These are phyloP conservation scores for Drosophila bocqueti DNA, from an alignment of 1,140 invertebrate genomes.

Conservation along the genomic window DNA sequence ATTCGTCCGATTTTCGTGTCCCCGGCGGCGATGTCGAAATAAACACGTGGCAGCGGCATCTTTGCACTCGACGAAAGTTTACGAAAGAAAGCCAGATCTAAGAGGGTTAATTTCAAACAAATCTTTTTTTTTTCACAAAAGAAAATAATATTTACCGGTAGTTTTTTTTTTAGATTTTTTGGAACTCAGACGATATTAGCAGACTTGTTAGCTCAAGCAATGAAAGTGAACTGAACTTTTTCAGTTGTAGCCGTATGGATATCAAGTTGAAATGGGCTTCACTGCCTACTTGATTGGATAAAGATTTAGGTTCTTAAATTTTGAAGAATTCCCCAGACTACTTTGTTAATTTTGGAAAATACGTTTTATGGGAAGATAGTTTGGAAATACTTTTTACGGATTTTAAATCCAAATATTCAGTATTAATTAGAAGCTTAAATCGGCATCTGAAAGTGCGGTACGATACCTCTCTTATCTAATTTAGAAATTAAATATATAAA, in stretches of 20 bases:
- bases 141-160: slow-evolving; percentile 7
- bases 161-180: not conserved
- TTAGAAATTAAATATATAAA: too few species aligned
- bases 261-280: not conserved
- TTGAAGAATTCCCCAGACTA: not conserved
- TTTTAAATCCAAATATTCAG: not conserved
- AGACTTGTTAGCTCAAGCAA: not conserved
- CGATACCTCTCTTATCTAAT: not conserved
- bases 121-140: not conserved
- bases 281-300: not conserved
- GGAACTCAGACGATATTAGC: not conserved
- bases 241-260: not conserved
- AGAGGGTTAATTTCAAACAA: not conserved
- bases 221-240: not conserved
- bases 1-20: slow-evolving; percentile 24
- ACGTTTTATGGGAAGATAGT: not conserved
- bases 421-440: not conserved
- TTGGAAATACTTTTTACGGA: not conserved
- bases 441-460: not conserved
- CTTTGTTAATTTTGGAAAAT: not conserved
- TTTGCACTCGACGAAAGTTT: slow-evolving; percentile 15
- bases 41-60: slow-evolving; percentile 38
- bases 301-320: not conserved
- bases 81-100: slow-evolving; percentile 27
- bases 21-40: slow-evolving; percentile 29